Percentiles rank a stretch among this genome's conserved stretches.
These are phyloP conservation scores for Brachionus rubens DNA, from an alignment of 1,140 invertebrate species.

Conservation along the genomic window DNA sequence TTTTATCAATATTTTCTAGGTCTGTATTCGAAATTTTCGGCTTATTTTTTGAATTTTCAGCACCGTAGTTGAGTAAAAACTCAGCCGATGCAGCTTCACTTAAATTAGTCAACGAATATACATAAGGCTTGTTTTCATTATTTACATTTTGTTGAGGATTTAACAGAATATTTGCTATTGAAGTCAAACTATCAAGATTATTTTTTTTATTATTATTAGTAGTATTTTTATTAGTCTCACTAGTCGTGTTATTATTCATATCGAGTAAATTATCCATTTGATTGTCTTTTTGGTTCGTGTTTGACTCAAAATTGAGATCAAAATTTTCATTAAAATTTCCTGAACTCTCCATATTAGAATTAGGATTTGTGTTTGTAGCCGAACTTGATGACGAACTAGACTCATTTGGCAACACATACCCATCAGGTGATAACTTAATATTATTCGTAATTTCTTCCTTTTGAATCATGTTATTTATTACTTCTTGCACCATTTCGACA, in stretches of 20 bases:
- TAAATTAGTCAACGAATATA: background rate
- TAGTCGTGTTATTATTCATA: background rate
- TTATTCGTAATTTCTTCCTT: slow-evolving; percentile 44
- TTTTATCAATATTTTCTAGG: background rate
- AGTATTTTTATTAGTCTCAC: background rate
- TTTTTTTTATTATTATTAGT: background rate
- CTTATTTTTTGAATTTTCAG: background rate
- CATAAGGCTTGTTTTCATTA: background rate
- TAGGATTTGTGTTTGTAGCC: background rate
- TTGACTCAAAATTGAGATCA: background rate
- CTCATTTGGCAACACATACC: background rate
- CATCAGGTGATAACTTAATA: background rate
- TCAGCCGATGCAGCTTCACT: slow-evolving; percentile 27
- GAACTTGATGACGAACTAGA: background rate
- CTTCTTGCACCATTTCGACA: slow-evolving; percentile 44
- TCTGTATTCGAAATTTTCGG: background rate
- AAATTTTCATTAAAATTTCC: background rate
- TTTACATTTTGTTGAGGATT: background rate
- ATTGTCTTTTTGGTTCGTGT: background rate
- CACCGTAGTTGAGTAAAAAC: background rate
- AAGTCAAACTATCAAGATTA: slow-evolving; percentile 15
- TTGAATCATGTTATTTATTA: slow-evolving; percentile 38
- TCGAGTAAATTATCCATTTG: background rate
- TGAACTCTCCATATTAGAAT: background rate
- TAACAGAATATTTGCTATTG: background rate